phyloP scores from a whole-genome alignment of 1,140 invertebrate species.

The Sycobia sp. region DNA sequence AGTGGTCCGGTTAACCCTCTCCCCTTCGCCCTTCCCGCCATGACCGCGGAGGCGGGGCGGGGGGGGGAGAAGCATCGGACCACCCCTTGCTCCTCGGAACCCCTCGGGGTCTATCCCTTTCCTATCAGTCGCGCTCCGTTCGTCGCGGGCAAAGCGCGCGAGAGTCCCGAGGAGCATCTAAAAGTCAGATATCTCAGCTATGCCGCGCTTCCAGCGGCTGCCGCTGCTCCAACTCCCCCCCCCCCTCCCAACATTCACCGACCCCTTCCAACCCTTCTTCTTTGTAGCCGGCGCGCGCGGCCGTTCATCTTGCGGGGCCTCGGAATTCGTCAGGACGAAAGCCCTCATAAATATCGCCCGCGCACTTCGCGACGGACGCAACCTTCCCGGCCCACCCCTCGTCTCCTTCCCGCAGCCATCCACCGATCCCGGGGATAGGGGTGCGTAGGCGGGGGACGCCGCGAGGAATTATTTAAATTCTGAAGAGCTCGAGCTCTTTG shows the following conservation, averaged over 20 bases:
- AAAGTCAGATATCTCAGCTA: constrained; percentile 50
- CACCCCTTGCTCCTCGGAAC: no score
- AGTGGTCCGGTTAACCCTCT: constrained; percentile 50
- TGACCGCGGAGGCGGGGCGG: background rate
- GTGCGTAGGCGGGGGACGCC: no score
- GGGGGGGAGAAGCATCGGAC: background rate
- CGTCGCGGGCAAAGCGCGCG: background rate
- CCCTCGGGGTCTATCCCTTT: background rate
- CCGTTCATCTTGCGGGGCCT: background rate
- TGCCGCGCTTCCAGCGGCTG: no score
- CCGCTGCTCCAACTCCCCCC: no score
- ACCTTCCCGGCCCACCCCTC: no score
- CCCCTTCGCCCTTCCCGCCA: background rate
- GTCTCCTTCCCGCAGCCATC: background rate
- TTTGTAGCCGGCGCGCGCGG: background rate
- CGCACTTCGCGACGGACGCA: no score
- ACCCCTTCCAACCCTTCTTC: constrained; percentile 14
- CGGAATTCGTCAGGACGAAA: constrained; percentile 13
- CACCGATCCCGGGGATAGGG: background rate
- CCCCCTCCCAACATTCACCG: no score
- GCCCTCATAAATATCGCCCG: constrained; percentile 24
- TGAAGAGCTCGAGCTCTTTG: no score
- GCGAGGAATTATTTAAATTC: no score
- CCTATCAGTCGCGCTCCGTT: background rate
- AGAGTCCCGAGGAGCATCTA: no score